These are phyloP conservation scores for Cerastis leucographa DNA, from an alignment of 2,888 invertebrate genomes.

Conservation along the genomic window DNA sequence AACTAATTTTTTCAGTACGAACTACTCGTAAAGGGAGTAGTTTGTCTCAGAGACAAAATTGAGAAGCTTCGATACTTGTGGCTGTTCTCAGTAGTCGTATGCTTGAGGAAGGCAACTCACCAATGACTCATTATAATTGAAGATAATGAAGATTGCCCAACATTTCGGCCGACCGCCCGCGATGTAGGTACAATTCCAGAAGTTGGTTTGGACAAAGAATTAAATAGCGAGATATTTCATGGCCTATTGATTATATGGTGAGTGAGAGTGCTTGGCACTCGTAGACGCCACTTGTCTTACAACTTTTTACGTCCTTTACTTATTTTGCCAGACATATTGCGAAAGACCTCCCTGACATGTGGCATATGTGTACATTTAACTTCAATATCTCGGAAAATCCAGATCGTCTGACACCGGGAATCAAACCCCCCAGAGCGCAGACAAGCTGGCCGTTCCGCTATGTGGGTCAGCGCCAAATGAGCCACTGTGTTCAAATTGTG, in stretches of 20 bases:
- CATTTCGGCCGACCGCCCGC: not conserved
- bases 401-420: slow-evolving; percentile 15
- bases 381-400: not conserved
- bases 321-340: not conserved
- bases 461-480: slow-evolving; percentile 51
- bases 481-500: slow-evolving; percentile 24
- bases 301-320: not conserved
- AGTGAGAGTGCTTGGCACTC: not conserved
- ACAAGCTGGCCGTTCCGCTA: slow-evolving; percentile 26
- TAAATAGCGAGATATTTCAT: not conserved
- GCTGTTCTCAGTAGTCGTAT: not conserved
- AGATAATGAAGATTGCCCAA: slow-evolving; percentile 8
- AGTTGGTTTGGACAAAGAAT: not conserved
- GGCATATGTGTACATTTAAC: not conserved
- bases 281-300: not conserved
- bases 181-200: too few species aligned
- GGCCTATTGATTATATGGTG: not conserved
- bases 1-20: not conserved
- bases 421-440: slow-evolving; percentile 35
- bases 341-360: not conserved
- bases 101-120: not conserved
- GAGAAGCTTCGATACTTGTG: not conserved
- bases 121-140: slow-evolving; percentile 16
- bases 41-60: not conserved
- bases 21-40: slow-evolving; percentile 5